phyloP scores from a whole-genome alignment of 2,797 vertebrate species.

The Loriculus beryllinus region DNA sequence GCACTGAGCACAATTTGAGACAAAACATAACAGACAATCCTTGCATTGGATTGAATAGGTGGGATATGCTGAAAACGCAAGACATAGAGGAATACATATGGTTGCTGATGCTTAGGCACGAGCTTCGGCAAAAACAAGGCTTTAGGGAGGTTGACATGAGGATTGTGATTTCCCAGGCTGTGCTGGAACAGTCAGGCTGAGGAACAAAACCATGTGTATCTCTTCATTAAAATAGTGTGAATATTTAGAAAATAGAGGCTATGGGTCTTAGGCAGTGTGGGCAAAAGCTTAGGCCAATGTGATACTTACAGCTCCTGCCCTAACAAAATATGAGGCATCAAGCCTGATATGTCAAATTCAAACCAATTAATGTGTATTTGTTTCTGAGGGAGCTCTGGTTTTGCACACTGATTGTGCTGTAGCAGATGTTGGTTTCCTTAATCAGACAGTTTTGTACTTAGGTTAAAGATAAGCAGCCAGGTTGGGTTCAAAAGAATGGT shows the following conservation, averaged over 20 bases:
- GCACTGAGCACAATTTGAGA: background rate
- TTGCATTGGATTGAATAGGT: background rate
- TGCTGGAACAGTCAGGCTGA: background rate
- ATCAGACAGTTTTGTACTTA: background rate
- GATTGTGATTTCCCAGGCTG: background rate
- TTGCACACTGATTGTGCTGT: background rate
- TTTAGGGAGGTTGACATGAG: background rate
- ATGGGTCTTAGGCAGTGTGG: too few relatives aligned
- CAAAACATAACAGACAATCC: background rate
- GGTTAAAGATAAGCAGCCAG: background rate
- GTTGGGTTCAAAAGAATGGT: background rate
- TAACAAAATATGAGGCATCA: fast-evolving
- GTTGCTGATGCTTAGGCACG: background rate
- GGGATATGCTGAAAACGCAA: background rate
- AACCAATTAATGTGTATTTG: background rate
- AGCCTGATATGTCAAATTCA: background rate
- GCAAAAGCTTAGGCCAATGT: background rate
- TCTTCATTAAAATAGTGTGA: background rate
- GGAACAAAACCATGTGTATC: background rate
- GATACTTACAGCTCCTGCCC: background rate
- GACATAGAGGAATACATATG: background rate
- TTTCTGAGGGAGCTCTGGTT: background rate
- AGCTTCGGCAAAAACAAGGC: background rate
- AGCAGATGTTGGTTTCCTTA: background rate
- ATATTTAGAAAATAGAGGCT: background rate